A percentile compares a stretch with the other conserved stretches of the same genome.
Conservation (phyloP, 1,140 invertebrate species). For the Brevipalpus yothersi region DNA sequence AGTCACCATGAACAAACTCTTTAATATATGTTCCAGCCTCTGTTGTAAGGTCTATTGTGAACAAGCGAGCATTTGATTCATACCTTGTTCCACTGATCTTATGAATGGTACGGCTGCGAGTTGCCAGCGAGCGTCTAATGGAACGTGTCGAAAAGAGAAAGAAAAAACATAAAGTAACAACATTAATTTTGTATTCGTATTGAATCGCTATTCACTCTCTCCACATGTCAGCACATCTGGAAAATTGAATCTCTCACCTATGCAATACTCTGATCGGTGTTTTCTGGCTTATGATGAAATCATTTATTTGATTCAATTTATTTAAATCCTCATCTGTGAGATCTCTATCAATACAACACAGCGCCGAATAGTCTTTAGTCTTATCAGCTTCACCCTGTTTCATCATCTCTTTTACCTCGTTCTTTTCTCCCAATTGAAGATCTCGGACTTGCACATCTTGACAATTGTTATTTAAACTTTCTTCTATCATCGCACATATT, state of each 20-base stretch:
- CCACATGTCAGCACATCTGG: no score
- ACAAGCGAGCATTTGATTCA: slow-evolving; percentile 20
- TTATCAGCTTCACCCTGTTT: slow-evolving; percentile 68
- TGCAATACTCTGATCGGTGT: slow-evolving; percentile 48
- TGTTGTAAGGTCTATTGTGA: slow-evolving; percentile 43
- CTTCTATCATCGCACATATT: slow-evolving; percentile 12
- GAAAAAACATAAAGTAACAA: neutral
- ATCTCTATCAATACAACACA: slow-evolving; percentile 32
- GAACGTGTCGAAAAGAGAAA: neutral
- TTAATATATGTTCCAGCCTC: slow-evolving; percentile 86
- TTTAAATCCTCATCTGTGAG: slow-evolving; percentile 23
- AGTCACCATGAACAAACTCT: slow-evolving; percentile 88
- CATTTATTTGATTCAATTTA: slow-evolving; percentile 20
- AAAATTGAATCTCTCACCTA: slow-evolving; percentile 9
- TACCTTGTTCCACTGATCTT: slow-evolving; percentile 25
- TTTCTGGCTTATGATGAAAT: slow-evolving; percentile 14
- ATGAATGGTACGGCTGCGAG: slow-evolving; percentile 34
- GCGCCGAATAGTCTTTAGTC: slow-evolving; percentile 51
- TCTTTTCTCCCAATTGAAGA: slow-evolving; percentile 32
- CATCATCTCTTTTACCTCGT: slow-evolving; percentile 30
- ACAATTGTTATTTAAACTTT: slow-evolving; percentile 3
- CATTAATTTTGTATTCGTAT: neutral
- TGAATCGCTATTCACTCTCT: neutral
- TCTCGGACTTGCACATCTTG: slow-evolving; percentile 31
- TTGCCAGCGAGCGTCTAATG: slow-evolving; percentile 35